Evolutionary conservation across 2,113 vertebrate genomes (phyloP).

Genomic region (Chlamydotis undulata): DNA sequence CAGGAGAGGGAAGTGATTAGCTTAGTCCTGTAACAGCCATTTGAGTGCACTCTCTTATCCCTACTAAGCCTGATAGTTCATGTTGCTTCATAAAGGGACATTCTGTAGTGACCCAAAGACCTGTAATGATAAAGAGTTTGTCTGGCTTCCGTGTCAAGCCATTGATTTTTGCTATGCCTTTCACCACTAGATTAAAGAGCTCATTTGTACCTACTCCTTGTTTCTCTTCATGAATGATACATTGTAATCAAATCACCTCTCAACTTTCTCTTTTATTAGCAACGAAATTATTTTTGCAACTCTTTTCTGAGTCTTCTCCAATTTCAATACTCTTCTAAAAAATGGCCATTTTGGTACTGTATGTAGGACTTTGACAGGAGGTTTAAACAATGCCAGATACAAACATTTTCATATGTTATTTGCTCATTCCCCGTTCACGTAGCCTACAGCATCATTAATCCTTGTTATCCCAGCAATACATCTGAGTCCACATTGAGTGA

Average conservation of each 20-base stretch:
- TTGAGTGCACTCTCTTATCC: neutral
- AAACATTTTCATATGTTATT: neutral
- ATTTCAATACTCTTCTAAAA: neutral
- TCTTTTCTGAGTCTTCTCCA: neutral
- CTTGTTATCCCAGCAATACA: neutral
- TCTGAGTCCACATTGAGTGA: neutral
- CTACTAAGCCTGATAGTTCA: neutral
- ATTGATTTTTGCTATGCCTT: constrained; percentile 18
- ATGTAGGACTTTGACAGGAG: neutral
- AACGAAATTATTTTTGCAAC: constrained; percentile 17
- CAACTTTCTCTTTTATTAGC: constrained; percentile 10
- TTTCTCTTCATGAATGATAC: constrained; percentile 11
- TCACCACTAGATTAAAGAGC: constrained; percentile 9
- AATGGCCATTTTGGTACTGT: neutral
- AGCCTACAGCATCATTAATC: neutral
- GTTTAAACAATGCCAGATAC: neutral
- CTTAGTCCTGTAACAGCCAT: neutral
- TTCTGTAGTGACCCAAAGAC: neutral
- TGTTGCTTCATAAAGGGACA: neutral
- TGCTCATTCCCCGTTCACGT: neutral
- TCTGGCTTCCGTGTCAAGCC: neutral
- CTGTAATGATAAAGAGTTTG: neutral
- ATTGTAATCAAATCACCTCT: constrained; percentile 25
- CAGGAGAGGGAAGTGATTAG: neutral
- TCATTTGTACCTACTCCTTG: neutral